Evolutionary conservation across 2,797 vertebrate genomes (phyloP).

Genomic region (Podargus strigoides): DNA sequence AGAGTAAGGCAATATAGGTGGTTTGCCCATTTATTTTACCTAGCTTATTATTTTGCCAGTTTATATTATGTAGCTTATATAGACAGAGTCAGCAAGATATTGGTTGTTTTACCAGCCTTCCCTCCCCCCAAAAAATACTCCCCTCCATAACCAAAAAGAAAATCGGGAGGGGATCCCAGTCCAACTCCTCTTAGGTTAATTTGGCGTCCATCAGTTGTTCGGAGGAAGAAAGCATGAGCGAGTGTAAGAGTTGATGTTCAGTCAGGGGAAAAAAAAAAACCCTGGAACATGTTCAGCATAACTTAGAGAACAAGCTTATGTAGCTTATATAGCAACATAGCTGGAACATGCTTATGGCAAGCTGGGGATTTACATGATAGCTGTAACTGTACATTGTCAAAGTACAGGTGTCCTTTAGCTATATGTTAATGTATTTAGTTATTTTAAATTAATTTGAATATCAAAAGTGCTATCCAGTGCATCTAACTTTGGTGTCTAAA

Average conservation of each 20-base stretch:
- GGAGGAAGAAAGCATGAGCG: not conserved
- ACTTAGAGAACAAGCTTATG: conserved; percentile 51
- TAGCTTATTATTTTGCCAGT: not conserved
- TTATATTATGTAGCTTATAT: not conserved
- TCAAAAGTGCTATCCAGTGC: not conserved
- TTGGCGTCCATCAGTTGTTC: conserved; percentile 22
- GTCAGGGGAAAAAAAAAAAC: rapidly evolving
- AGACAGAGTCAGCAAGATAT: conserved; percentile 27
- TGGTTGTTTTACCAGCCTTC: not conserved
- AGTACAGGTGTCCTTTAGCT: conserved; percentile 22
- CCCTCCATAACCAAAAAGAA: not conserved
- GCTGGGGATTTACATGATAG: conserved; percentile 40
- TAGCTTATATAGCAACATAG: conserved; percentile 53
- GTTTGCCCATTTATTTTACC: not conserved
- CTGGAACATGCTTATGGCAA: conserved; percentile 49
- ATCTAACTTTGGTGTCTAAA: not conserved
- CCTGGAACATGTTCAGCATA: conserved; percentile 40
- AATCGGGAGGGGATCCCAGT: not conserved
- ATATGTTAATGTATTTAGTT: not conserved
- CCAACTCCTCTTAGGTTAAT: not conserved
- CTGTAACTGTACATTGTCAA: conserved; percentile 36
- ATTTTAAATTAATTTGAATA: not conserved
- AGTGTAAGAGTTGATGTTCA: conserved; percentile 31
- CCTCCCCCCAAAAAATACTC: not conserved
- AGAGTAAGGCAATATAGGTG: not conserved